Evolutionary conservation across 2,888 invertebrate genomes (phyloP), one percentile per base, ranked within the genome.

Genomic region (Drosophila phalerata): DNA sequence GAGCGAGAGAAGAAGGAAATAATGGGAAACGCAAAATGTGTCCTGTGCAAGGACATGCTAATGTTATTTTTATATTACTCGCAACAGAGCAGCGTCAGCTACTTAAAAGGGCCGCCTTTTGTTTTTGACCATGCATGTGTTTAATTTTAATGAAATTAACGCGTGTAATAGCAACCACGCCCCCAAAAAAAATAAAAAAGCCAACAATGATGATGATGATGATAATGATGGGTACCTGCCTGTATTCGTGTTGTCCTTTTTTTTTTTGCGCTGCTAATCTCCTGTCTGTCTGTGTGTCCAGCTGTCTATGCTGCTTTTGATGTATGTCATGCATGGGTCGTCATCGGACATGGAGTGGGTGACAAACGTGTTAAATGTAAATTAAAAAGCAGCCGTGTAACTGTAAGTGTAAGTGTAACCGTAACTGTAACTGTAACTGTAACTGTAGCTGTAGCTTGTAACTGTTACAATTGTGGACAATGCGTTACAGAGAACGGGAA

Each of bases 111-210:
- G 70, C 62, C 62, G 57, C 67, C 58, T 57, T 79, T 90, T 90
- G 89, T 90, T 88, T 85, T 85, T 91, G 88, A 77, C 79, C 81
- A 69, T 77, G 87, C 86, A 85, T 89, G 91, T 90, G 91, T 90
- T 90, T 88, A 90, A 90, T 90, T 90, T 90, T 90, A 90, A 90
- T 90, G 91, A 90, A 90, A 89, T 88, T 90, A 89, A 85, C 89
- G 89, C 85, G 73, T 85, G 88, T 84, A 83, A 88, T 76, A 77
- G 68, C 86, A 79, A 62, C 80, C 72, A 73, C 85, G 73, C 82
- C 76, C 64, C 79, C 13, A 28, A 47, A 57, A 57, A 47, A 25
- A 17, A 17, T 11, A 0, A 37, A 9, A 11, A n/a, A 38, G 37
- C 11, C 25, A 28, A 32, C 22, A 15, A 55, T 15, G 47, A 62